Conservation (phyloP, 2,113 vertebrate genomes). For the Guaruba guarouba region DNA sequence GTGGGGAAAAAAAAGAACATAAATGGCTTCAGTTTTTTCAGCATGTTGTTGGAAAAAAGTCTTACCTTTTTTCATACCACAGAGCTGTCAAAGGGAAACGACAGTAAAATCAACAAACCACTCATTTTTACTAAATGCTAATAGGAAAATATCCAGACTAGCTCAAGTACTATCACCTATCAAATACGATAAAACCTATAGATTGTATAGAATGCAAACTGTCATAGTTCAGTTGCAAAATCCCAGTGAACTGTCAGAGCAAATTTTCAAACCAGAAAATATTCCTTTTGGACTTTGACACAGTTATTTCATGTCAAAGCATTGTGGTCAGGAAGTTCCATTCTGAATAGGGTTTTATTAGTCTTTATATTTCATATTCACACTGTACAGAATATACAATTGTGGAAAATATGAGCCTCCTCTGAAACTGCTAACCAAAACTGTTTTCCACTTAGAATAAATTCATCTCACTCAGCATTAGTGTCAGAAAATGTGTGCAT, state of each 20-base stretch:
- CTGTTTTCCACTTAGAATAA: background rate
- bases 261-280: background rate
- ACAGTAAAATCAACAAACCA: background rate
- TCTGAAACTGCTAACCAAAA: slow-evolving; percentile 6
- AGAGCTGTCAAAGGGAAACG: background rate
- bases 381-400: background rate
- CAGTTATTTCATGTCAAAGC: background rate
- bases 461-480: background rate
- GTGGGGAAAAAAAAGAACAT: background rate
- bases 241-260: background rate
- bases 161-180: background rate
- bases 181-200: background rate
- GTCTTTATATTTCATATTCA: background rate
- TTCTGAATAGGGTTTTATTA: background rate
- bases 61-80: background rate
- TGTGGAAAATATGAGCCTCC: background rate
- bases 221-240: background rate
- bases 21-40: background rate
- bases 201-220: background rate
- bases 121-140: background rate
- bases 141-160: background rate
- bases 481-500: background rate
- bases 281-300: background rate
- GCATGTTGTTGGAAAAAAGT: background rate
- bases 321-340: background rate